Conservation (phyloP, 2,113 vertebrate species). For the Osmerus mordax region DNA sequence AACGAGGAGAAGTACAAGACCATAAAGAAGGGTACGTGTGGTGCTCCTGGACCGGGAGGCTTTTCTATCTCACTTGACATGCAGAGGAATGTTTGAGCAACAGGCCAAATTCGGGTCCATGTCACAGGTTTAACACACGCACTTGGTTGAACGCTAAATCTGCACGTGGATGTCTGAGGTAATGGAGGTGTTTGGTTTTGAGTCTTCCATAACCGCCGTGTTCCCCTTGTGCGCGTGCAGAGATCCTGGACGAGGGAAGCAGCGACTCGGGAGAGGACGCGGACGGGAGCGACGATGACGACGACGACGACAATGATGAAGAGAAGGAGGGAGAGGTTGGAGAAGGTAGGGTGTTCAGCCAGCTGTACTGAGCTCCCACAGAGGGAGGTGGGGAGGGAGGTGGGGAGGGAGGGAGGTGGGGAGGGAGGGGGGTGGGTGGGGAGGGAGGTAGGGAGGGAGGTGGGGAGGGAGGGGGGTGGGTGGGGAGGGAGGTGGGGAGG, state of each 20-base stretch:
- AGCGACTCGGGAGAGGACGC: conserved; percentile 87
- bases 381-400: neutral
- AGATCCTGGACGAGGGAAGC: conserved; percentile 96
- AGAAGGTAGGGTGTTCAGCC: neutral
- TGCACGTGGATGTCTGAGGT: neutral
- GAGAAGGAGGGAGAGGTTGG: conserved; percentile 61
- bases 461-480: too few relatives aligned
- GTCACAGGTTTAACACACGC: too few relatives aligned
- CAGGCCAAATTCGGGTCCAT: too few relatives aligned
- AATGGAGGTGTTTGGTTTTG: too few relatives aligned
- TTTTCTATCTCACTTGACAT: neutral
- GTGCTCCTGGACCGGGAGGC: too few relatives aligned
- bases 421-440: too few relatives aligned
- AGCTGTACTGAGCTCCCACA: neutral
- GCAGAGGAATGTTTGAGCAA: neutral
- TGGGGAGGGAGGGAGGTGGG: neutral
- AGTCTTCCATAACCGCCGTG: conserved; percentile 6
- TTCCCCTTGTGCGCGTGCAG: conserved; percentile 57
- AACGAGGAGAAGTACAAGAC: conserved; percentile 97
- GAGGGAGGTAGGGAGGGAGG: neutral
- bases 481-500: neutral
- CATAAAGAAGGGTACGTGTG: conserved; percentile 85
- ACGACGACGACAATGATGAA: conserved; percentile 77
- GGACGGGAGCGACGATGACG: conserved; percentile 84
- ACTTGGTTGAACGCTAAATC: neutral